These are phyloP conservation scores for Zaprionus camerounensis DNA, from an alignment of 1,140 invertebrate genomes.

Conservation along the genomic window DNA sequence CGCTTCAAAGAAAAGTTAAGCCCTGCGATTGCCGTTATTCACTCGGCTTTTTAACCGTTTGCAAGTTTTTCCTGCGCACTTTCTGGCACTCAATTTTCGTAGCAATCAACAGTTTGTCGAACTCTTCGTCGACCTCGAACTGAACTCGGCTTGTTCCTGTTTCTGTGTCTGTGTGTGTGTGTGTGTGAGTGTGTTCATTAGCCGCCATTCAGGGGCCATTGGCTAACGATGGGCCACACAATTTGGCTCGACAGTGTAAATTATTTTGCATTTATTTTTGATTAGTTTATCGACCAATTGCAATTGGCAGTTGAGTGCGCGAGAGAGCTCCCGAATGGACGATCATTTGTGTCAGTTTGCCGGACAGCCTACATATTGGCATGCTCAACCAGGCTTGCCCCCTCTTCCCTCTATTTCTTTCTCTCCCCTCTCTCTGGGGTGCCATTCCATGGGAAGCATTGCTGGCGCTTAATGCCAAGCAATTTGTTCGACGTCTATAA, in stretches of 20 bases:
- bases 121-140: neutral
- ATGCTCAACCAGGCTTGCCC: neutral
- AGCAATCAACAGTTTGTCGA: constrained; percentile 28
- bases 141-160: neutral
- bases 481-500: constrained; percentile 72
- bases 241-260: neutral
- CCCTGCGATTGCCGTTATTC: neutral
- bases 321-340: neutral
- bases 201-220: constrained; percentile 19
- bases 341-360: constrained; percentile 29
- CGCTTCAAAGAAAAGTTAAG: neutral
- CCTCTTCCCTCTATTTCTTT: neutral
- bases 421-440: neutral
- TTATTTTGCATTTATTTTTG: constrained; percentile 27
- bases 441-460: constrained; percentile 45
- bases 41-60: constrained; percentile 10
- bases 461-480: constrained; percentile 59
- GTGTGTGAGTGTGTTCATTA: constrained; percentile 21
- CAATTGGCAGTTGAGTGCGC: neutral
- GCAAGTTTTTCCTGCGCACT: constrained; percentile 12
- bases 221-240: neutral
- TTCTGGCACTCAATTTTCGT: constrained; percentile 7
- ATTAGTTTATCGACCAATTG: constrained; percentile 40
- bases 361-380: constrained; percentile 17
- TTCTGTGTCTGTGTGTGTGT: neutral